Percentiles rank a stretch among this genome's conserved stretches.
These are phyloP conservation scores for Sinocyclocheilus maitianheensis DNA, from an alignment of 2,113 vertebrate genomes.

Conservation along the genomic window DNA sequence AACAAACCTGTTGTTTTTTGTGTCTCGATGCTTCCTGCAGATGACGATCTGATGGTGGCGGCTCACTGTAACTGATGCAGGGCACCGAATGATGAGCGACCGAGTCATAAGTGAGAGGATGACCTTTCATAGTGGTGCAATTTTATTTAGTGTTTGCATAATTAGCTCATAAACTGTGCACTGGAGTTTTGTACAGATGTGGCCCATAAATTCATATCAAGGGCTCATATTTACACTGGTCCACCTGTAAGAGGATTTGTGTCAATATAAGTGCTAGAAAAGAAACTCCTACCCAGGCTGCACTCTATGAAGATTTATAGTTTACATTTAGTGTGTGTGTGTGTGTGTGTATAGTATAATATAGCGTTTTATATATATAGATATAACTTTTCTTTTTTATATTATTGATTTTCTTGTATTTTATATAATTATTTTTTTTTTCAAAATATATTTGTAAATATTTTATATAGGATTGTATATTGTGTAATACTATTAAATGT, in stretches of 20 bases:
- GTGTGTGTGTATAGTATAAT: too few relatives aligned
- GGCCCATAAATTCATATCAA: slow-evolving; percentile 35
- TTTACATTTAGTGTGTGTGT: background rate
- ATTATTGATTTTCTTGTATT: too few relatives aligned
- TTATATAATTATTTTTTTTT: too few relatives aligned
- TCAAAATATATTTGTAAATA: too few relatives aligned
- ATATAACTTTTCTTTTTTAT: too few relatives aligned
- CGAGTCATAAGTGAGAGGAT: slow-evolving; percentile 22
- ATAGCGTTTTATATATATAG: too few relatives aligned
- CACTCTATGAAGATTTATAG: background rate
- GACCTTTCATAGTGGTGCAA: slow-evolving; percentile 46
- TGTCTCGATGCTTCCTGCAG: background rate
- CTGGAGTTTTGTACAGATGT: slow-evolving; percentile 25
- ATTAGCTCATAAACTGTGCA: slow-evolving; percentile 44
- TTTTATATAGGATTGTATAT: too few relatives aligned
- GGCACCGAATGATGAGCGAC: background rate
- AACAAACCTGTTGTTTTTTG: background rate
- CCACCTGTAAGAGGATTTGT: slow-evolving; percentile 11
- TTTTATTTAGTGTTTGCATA: slow-evolving; percentile 41
- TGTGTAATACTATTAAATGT: too few relatives aligned
- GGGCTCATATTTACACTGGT: slow-evolving; percentile 21
- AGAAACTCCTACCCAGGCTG: background rate
- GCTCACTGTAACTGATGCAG: background rate
- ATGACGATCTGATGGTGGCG: background rate
- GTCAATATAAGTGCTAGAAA: background rate